Base-by-base conservation (phyloP, 1,140 invertebrate genomes). In the Solen grandis region DNA sequence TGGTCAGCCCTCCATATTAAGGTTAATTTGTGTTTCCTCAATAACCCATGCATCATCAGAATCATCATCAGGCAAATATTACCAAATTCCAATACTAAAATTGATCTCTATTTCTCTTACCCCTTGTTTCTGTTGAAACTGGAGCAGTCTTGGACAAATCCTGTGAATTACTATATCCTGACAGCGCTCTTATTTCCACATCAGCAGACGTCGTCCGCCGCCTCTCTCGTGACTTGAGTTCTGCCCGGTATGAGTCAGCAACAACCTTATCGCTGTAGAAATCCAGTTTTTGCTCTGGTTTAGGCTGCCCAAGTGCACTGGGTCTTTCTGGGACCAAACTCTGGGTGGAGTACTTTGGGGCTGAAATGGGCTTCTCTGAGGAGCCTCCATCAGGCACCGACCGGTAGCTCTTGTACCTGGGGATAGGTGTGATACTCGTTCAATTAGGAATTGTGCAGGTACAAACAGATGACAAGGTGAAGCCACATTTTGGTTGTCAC, bases 91-190 rank as follows among this genome's bases (percentile, higher is more conserved):
- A n/a, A n/a, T n/a, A n/a, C n/a, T n/a, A n/a, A n/a, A n/a, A n/a
- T n/a, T n/a, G n/a, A n/a, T n/a, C n/a, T n/a, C n/a, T n/a, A n/a
- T n/a, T n/a, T n/a, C n/a, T n/a, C n/a, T n/a, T n/a, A n/a, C n/a
- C n/a, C n/a, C n/a, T n/a, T n/a, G n/a, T n/a, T n/a, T 65, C 75
- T n/a, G 54, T 27, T 14, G 69, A 50, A 27, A 52, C 54, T 14
- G 75, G 75, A 1, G 75, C 66, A 19, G 74, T 77, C 38, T 77
- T 55, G 33, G 75, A 78, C 22, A 78, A 31, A 33, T 78, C 75
- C 14, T 25, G 31, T 22, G 59, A 33, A 57, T 78, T 69, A 33
- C 25, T 36, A 4, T 27, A 78, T 52, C 19, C 41, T 14, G 65
- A 22, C 35, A 50, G 35, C 16, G 75, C 41, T 69, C 75, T 19